Conservation (phyloP, 2,888 invertebrate genomes). For the Pammene fasciana region DNA sequence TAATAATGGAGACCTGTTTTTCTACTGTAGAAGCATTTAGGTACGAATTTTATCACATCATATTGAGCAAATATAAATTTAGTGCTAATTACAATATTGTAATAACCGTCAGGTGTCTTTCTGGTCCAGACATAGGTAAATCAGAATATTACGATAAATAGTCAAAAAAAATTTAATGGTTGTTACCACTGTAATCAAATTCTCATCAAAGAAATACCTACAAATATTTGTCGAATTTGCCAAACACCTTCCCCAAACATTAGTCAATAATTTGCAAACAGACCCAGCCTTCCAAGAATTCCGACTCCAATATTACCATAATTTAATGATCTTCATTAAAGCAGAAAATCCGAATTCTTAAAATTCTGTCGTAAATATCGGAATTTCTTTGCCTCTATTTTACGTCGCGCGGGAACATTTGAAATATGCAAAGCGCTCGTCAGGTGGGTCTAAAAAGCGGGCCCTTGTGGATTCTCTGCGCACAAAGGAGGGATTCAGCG, state of each 20-base stretch:
- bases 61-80: too few species aligned
- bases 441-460: conserved; percentile 13
- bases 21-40: too few species aligned
- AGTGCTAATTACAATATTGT: too few species aligned
- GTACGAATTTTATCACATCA: too few species aligned
- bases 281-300: not conserved
- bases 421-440: conserved; percentile 17
- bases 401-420: conserved; percentile 5
- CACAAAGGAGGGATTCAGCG: not conserved
- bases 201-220: not conserved
- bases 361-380: conserved; percentile 14
- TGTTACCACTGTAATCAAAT: not conserved
- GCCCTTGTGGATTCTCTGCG: conserved; percentile 15
- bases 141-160: too few species aligned
- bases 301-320: conserved; percentile 9
- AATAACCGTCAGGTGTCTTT: too few species aligned
- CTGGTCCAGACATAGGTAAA: too few species aligned
- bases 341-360: conserved; percentile 19
- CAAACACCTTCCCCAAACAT: not conserved
- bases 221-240: not conserved
- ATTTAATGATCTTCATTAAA: conserved; percentile 22
- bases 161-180: too few species aligned
- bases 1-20: too few species aligned
- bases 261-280: conserved; percentile 6
- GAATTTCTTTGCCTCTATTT: conserved; percentile 13